Conservation (phyloP, 2,888 invertebrate genomes). For the Sphaerophoria taeniata region DNA sequence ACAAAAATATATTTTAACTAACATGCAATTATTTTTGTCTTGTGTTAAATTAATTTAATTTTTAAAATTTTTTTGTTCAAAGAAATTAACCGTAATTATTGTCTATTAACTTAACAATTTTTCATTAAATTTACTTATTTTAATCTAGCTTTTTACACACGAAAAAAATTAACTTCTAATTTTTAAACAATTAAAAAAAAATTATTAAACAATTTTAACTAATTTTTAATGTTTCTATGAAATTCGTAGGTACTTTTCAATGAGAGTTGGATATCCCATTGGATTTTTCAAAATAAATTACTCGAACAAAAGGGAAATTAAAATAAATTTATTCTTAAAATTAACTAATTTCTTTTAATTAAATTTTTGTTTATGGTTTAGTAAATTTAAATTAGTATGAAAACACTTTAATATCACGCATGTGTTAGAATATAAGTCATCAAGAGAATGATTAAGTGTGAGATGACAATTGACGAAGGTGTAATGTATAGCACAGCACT, state of each 20-base stretch:
- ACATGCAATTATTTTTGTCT: slow-evolving; percentile 46
- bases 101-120: slow-evolving; percentile 75
- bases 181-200: slow-evolving; percentile 6
- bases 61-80: slow-evolving; percentile 31
- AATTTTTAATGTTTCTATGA: slow-evolving; percentile 48
- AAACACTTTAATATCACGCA: slow-evolving; percentile 81
- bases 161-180: slow-evolving; percentile 57
- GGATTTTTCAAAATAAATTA: slow-evolving; percentile 12
- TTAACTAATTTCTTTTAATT: slow-evolving; percentile 56
- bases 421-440: slow-evolving; percentile 79
- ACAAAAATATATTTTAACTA: slow-evolving; percentile 30
- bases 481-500: slow-evolving; percentile 79
- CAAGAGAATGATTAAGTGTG: slow-evolving; percentile 80
- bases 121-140: slow-evolving; percentile 47
- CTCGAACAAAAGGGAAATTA: slow-evolving; percentile 20
- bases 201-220: slow-evolving; percentile 23
- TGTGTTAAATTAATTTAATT: slow-evolving; percentile 5
- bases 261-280: slow-evolving; percentile 41
- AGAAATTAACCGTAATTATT: slow-evolving; percentile 75
- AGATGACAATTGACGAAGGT: slow-evolving; percentile 78
- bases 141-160: slow-evolving; percentile 47
- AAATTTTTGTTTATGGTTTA: slow-evolving; percentile 26
- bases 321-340: slow-evolving; percentile 65
- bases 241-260: slow-evolving; percentile 74
- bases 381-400: slow-evolving; percentile 47